These are phyloP conservation scores for Andrena flavipes DNA, from an alignment of 2,888 invertebrate species.

Conservation along the genomic window DNA sequence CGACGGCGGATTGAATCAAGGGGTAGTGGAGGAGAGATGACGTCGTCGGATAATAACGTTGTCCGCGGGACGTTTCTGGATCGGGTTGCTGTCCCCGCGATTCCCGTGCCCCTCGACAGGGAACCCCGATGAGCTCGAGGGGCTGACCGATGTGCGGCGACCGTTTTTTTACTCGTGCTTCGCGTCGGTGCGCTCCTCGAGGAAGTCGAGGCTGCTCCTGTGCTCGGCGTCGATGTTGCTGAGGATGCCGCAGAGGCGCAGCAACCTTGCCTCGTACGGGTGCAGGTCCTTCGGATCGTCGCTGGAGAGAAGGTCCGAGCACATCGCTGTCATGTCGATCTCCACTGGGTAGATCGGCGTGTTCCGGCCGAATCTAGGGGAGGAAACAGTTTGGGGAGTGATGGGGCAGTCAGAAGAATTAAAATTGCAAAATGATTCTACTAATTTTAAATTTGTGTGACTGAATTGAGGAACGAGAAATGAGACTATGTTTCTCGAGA, in stretches of 20 bases:
- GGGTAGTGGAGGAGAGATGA: background rate
- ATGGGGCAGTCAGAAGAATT: background rate
- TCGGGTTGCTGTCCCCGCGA: slow-evolving; percentile 9
- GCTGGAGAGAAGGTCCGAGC: slow-evolving; percentile 64
- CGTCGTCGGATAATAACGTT: slow-evolving; percentile 43
- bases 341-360: slow-evolving; percentile 59
- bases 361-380: slow-evolving; percentile 70
- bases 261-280: slow-evolving; percentile 65
- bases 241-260: slow-evolving; percentile 71
- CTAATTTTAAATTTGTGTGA: no score
- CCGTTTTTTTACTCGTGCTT: slow-evolving; percentile 67
- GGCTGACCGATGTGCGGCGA: background rate
- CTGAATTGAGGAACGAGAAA: no score
- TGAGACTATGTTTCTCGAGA: no score
- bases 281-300: slow-evolving; percentile 55
- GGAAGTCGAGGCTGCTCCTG: slow-evolving; percentile 56
- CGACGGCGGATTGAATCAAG: background rate
- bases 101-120: slow-evolving; percentile 11
- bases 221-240: slow-evolving; percentile 63
- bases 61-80: slow-evolving; percentile 31
- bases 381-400: background rate
- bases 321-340: slow-evolving; percentile 67
- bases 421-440: no score
- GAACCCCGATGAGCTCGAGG: slow-evolving; percentile 3
- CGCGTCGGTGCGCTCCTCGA: slow-evolving; percentile 56